Evolutionary conservation across 2,113 vertebrate genomes (phyloP).

Genomic region (crab-eating macaque (Macaca fascicularis)): T2T-MFA8v1.1 NC_088377.1:117208001-117208500

Average conservation of each 20-base stretch:
- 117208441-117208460: not conserved
- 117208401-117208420: not conserved
- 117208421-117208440: not conserved
- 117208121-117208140: not conserved
- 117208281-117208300: not conserved
- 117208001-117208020: not conserved
- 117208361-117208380: not conserved
- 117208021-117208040: not conserved
- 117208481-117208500: not conserved
- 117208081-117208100: not conserved
- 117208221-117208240: not conserved
- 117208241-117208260: not conserved
- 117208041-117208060: constrained; percentile 5
- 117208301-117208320: not conserved
- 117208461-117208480: not conserved
- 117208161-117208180: not conserved
- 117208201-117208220: not conserved
- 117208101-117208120: not conserved
- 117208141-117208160: not conserved
- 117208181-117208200: not conserved
- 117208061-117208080: not conserved
- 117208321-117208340: not conserved
- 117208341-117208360: not conserved
- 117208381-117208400: not conserved
- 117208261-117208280: not conserved